Evolutionary conservation across 2,888 invertebrate genomes (phyloP), one percentile per base, ranked within the genome.

Genomic region (Cylindroiulus punctatus): DNA sequence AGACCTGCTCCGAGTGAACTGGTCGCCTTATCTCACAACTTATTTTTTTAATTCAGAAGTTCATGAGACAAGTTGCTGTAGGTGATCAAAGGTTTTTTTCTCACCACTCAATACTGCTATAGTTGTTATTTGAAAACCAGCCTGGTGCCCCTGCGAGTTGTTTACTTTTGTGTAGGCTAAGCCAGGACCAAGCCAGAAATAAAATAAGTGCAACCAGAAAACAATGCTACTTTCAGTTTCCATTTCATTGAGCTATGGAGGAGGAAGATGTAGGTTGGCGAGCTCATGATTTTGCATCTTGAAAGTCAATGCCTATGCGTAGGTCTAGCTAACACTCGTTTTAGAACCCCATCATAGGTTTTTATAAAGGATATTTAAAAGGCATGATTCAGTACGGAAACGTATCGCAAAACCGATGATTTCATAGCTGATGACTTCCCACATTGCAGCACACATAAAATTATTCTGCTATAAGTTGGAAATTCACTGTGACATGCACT

Each of bases 1-100:
- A 83, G 83, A 83, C 83, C 83, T 83, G 83, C 83, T 83, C 26
- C 44, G 26, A 83, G 40, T 83, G 40, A 83, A 83, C 83, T 44
- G 44, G 83, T 83, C 83, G 40, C 76, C 30, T 76, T 76, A 76
- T 76, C 76, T 76, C 76, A 76, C 22, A 22, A 65, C 22, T 10
- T 52, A 10, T 76, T 76, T 76, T 76, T 76, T 76, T 76, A 22
- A 76, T 76, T 76, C 1, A 76, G 76, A 76, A 76, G 76, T 76
- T 76, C 76, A 76, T 76, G 76, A 76, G 76, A 76, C 76, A 76
- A 76, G 30, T 76, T 5, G 7, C 36, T 36, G 36, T 22, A 76
- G 76, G 76, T 76, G 76, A 76, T 76, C 76, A 76, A 76, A 76
- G 76, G 76, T 30, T 76, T 76, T 52, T 52, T 8, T 76, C 30